Conservation (phyloP, 2,113 vertebrate species). For the Catagonus wagneri region DNA sequence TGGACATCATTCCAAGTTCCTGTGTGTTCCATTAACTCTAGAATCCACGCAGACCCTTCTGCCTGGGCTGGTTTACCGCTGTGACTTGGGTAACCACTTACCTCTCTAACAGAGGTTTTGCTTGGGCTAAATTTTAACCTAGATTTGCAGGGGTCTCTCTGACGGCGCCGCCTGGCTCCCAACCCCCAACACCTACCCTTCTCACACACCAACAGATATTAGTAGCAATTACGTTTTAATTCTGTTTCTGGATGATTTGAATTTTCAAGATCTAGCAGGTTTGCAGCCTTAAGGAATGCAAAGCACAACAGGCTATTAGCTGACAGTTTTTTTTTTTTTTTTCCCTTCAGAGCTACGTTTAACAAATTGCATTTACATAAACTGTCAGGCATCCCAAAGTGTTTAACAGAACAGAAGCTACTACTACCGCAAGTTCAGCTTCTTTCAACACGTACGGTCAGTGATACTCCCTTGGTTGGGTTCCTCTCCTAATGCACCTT, state of each 20-base stretch:
- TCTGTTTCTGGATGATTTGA: background rate
- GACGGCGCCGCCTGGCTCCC: accelerated
- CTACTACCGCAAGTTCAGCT: background rate
- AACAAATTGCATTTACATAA: constrained; percentile 49
- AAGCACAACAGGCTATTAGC: background rate
- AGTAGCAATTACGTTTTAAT: background rate
- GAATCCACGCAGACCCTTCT: accelerated
- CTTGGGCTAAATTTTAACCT: accelerated
- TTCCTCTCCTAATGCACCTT: constrained; percentile 12
- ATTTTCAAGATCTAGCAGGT: background rate
- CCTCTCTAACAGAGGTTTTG: background rate
- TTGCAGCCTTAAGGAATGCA: background rate
- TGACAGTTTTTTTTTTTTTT: background rate
- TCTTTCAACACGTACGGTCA: background rate
- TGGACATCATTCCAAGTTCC: background rate
- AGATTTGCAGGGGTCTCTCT: accelerated
- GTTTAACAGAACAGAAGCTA: background rate
- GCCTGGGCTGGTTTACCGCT: background rate
- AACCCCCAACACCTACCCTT: accelerated
- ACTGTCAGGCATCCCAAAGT: background rate
- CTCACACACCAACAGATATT: accelerated
- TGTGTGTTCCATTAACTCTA: no score
- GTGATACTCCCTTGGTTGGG: background rate
- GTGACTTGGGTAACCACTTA: background rate
- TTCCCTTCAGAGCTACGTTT: background rate